A percentile compares a stretch with the other conserved stretches of the same genome.
phyloP scores from a whole-genome alignment of 2,888 invertebrate species.

The Laothoe populi region DNA sequence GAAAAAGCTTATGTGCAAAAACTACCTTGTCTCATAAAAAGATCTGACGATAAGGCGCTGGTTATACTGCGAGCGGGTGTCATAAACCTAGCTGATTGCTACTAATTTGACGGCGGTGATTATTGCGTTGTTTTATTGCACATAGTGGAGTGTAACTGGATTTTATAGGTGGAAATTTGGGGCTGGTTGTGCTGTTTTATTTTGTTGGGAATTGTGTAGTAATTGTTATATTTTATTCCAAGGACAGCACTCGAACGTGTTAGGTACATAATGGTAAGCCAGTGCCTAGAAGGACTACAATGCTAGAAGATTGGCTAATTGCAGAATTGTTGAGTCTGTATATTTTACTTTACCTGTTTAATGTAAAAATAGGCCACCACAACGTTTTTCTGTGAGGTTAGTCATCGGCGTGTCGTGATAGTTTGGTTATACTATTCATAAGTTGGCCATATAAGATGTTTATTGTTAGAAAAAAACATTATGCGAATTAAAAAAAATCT shows the following conservation, averaged over 20 bases:
- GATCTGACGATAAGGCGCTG: constrained; percentile 32
- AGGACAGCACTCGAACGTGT: not conserved
- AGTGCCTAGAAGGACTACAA: not conserved
- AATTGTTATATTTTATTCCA: not conserved
- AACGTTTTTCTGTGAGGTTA: no score
- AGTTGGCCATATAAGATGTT: no score
- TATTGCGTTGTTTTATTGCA: constrained; percentile 22
- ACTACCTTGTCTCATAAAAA: constrained; percentile 44
- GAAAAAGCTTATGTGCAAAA: constrained; percentile 29
- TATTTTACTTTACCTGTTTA: no score
- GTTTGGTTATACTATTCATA: no score
- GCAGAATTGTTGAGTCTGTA: no score
- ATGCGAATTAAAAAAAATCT: no score
- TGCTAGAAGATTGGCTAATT: no score
- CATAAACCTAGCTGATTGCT: constrained; percentile 18
- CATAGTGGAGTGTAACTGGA: constrained; percentile 6
- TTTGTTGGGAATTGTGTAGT: constrained; percentile 10
- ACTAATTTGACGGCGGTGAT: constrained; percentile 22
- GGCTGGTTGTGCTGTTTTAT: not conserved
- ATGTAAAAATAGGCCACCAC: no score
- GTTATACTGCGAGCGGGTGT: constrained; percentile 27
- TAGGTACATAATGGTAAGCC: no score
- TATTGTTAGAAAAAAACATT: no score
- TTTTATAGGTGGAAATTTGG: constrained; percentile 14
- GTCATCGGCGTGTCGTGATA: no score